Evolutionary conservation across 2,113 vertebrate species (phyloP), one percentile per base, ranked within the genome.

Genomic region (Callospermophilus lateralis): DNA sequence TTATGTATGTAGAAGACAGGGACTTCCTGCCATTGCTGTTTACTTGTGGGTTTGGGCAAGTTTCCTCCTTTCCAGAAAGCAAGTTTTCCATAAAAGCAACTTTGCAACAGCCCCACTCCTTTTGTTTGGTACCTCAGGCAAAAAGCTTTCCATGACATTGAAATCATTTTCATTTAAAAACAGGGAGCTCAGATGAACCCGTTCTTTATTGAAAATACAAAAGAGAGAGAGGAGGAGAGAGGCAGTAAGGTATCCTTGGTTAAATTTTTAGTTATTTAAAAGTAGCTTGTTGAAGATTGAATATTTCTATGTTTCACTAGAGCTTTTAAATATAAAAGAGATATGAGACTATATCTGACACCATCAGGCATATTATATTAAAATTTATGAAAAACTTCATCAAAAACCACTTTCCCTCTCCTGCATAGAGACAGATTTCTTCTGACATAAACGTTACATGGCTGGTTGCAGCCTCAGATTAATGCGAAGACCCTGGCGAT

Each of bases 371-470:
- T 99, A 99, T 99, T 99, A 98, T 99, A 99, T 99, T 99, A 99
- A 99, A 99, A 99, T 99, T 99, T 99, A 99, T 99, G 99, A 99
- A 99, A 98, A 98, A 99, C 99, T 99, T 99, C 99, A 99, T 99
- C 99, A 99, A 99, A 99, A 99, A 99, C 99, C 99, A 99, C 99
- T 99, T 99, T 99, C 98, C 99, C 98, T 99, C 98, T 98, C 98
- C 98, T 98, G 98, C 98, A 98, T 98, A 98, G 98, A 99, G 99
- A 99, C 99, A 99, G 99, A 99, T 99, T 99, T 99, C 99, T 99
- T 98, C 99, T 99, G 99, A 99, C 99, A 99, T 98, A 98, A 98
- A 99, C 98, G 99, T 99, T 99, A 99, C 99, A 99, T 98, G 99
- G 99, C 99, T 99, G 99, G 99, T 99, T 99, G 99, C 98, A 99